Conservation (phyloP, 2,797 vertebrate genomes). For the Sebastes umbrosus region DNA sequence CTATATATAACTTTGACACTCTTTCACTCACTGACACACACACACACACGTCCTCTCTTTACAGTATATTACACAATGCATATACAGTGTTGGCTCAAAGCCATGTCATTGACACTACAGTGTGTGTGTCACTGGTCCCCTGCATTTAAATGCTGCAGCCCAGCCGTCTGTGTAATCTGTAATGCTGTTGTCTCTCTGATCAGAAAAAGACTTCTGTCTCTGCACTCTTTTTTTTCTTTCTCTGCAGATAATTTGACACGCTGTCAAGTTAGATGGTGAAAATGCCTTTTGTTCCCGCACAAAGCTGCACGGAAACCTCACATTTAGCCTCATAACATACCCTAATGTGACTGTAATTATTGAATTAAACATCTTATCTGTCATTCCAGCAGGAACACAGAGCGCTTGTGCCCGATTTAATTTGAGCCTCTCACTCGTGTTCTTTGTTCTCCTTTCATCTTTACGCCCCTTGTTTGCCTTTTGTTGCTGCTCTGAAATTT, state of each 20-base stretch:
- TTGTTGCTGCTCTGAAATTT: constrained; percentile 48
- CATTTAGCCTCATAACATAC: not conserved
- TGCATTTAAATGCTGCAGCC: constrained; percentile 11
- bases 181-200: not conserved
- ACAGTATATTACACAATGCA: constrained; percentile 9
- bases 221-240: not conserved
- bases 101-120: not conserved
- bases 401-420: not conserved
- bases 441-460: constrained; percentile 26
- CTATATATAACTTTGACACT: constrained; percentile 14
- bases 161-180: not conserved
- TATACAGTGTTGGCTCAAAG: not conserved
- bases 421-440: constrained; percentile 10
- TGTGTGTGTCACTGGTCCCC: constrained; percentile 13
- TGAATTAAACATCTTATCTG: not conserved
- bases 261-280: not conserved
- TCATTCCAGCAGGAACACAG: not conserved
- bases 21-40: not conserved
- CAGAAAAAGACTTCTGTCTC: constrained; percentile 5
- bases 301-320: not conserved
- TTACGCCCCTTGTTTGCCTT: constrained; percentile 20
- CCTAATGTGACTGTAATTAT: constrained; percentile 7
- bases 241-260: constrained; percentile 3
- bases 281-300: not conserved
- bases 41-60: constrained; percentile 2